Conservation (phyloP, 1,140 invertebrate genomes). For the Penaeus vannamei region DNA sequence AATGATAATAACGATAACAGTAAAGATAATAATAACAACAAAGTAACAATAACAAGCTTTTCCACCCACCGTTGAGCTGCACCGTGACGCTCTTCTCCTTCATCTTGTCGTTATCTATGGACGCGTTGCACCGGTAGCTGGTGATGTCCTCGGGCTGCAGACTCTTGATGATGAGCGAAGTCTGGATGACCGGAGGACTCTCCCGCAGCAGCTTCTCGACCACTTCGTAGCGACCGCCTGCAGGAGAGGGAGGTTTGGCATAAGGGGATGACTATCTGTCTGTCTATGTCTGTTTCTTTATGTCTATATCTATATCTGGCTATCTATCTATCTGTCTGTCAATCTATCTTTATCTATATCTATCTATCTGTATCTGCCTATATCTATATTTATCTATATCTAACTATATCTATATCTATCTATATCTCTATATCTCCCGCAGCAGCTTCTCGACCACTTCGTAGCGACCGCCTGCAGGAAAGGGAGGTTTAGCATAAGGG, state of each 20-base stretch:
- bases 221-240: slow-evolving; percentile 62
- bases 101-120: slow-evolving; percentile 63
- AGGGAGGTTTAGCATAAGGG: too few relatives aligned
- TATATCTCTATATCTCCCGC: too few relatives aligned
- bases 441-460: slow-evolving; percentile 59
- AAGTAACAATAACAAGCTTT: too few relatives aligned
- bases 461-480: slow-evolving; percentile 50
- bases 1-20: too few relatives aligned
- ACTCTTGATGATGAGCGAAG: slow-evolving; percentile 50
- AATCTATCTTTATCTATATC: too few relatives aligned
- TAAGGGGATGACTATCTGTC: not conserved
- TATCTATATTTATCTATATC: too few relatives aligned
- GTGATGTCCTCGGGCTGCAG: slow-evolving; percentile 52
- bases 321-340: too few relatives aligned
- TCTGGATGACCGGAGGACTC: slow-evolving; percentile 56
- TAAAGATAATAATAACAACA: too few relatives aligned
- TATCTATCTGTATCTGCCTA: too few relatives aligned
- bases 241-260: not conserved
- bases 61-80: slow-evolving; percentile 61
- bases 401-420: too few relatives aligned
- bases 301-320: too few relatives aligned
- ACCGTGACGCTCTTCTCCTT: slow-evolving; percentile 64
- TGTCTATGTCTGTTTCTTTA: too few relatives aligned
- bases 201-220: slow-evolving; percentile 56
- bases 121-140: slow-evolving; percentile 64